A percentile compares a stretch with the other conserved stretches of the same genome.
Evolutionary conservation across 2,797 vertebrate species (phyloP).

Genomic region (Pygocentrus nattereri): DNA sequence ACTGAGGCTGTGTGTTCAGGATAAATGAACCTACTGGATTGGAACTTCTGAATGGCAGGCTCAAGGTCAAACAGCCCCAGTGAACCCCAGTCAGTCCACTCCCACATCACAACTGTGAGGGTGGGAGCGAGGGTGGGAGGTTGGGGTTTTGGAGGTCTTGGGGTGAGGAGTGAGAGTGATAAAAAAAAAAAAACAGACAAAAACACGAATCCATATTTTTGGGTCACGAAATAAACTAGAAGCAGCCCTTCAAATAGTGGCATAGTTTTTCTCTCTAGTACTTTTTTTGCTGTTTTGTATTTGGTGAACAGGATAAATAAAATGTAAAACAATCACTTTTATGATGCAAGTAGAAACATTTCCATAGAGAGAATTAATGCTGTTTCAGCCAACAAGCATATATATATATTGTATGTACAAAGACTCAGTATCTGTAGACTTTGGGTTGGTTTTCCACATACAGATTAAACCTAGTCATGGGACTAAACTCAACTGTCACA

Average conservation of each 20-base stretch:
- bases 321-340: constrained; percentile 12
- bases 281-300: neutral
- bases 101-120: no score
- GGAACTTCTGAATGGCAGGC: neutral
- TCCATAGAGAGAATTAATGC: constrained; percentile 10
- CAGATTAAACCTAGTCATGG: neutral
- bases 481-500: neutral
- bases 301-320: neutral
- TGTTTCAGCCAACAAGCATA: constrained; percentile 14
- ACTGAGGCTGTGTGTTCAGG: neutral
- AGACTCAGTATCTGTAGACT: neutral
- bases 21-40: neutral
- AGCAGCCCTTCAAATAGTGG: constrained; percentile 44
- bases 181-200: neutral
- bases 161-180: neutral
- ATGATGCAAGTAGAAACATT: constrained; percentile 32
- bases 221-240: constrained; percentile 26
- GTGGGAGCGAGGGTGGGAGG: no score
- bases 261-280: neutral
- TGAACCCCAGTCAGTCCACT: neutral
- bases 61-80: neutral
- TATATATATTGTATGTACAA: constrained; percentile 37
- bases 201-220: neutral
- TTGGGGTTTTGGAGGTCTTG: no score
- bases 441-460: neutral